phyloP scores from a whole-genome alignment of 2,797 vertebrate genomes.

The Bradypus variegatus region DNA sequence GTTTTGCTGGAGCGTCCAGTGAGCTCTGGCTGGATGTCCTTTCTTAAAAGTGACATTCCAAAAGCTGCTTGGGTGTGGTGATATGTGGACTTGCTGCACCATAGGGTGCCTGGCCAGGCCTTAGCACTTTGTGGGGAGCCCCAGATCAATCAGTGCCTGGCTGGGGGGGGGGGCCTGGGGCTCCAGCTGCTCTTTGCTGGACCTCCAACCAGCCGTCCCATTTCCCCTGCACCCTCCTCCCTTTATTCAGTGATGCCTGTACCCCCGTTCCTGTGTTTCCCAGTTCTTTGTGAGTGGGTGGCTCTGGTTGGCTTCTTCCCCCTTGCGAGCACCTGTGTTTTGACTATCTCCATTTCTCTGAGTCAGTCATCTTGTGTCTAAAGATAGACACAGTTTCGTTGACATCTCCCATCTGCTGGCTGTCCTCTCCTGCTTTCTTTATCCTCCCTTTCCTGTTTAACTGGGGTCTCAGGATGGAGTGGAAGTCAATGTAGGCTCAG shows the following conservation, averaged over 20 bases:
- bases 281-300: not conserved
- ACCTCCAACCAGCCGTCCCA: not conserved
- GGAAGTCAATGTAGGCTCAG: not conserved
- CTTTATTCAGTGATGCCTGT: not conserved
- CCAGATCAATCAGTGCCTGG: rapidly evolving
- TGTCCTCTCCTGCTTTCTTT: not conserved
- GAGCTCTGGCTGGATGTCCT: not conserved
- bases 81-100: no score
- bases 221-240: not conserved
- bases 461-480: not conserved
- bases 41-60: not conserved
- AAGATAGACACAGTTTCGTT: not conserved
- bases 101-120: not conserved
- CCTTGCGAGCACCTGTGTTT: not conserved
- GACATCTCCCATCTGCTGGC: not conserved
- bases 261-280: no score
- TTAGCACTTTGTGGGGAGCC: not conserved
- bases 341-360: not conserved
- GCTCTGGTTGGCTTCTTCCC: not conserved
- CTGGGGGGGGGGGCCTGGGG: not conserved
- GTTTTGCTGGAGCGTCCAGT: not conserved
- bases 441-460: not conserved
- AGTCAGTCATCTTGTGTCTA: not conserved
- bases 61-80: not conserved
- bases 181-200: not conserved